phyloP scores from a whole-genome alignment of 2,113 vertebrate species.

The Spilogale gracilis region DNA sequence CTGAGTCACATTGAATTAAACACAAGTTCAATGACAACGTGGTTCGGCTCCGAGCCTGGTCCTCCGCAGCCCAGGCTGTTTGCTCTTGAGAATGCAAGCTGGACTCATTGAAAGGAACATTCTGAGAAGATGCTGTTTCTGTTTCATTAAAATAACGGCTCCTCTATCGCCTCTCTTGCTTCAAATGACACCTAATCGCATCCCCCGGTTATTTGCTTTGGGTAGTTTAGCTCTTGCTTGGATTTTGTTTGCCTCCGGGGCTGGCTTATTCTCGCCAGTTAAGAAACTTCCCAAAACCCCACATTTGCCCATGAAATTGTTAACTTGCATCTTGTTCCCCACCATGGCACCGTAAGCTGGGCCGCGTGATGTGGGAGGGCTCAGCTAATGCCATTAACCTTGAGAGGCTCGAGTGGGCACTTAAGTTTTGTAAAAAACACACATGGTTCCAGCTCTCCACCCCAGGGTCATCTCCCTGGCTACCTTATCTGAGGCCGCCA shows the following conservation, averaged over 20 bases:
- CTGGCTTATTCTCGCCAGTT: conserved; percentile 65
- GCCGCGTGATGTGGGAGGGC: not conserved
- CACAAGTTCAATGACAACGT: not conserved
- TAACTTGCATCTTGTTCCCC: conserved; percentile 22
- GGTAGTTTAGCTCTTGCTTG: conserved; percentile 18
- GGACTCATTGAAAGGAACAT: not conserved
- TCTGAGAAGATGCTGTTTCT: conserved; percentile 26
- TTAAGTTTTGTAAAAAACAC: not conserved
- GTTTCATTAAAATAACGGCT: conserved; percentile 68
- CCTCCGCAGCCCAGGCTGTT: not conserved
- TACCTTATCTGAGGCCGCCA: conserved; percentile 54
- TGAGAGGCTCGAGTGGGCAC: conserved; percentile 38
- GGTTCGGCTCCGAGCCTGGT: not conserved
- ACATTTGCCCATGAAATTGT: conserved; percentile 65
- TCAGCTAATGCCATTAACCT: conserved; percentile 32
- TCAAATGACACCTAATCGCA: conserved; percentile 65
- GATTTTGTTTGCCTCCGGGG: conserved; percentile 70
- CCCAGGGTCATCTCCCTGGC: conserved; percentile 47
- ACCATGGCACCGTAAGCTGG: not conserved
- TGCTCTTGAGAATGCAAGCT: not conserved
- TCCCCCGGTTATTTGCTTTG: conserved; percentile 59
- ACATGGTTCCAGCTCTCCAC: not conserved
- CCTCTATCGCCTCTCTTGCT: conserved; percentile 36
- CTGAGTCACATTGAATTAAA: conserved; percentile 37
- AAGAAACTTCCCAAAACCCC: conserved; percentile 54